Percentiles rank a stretch among this genome's conserved stretches.
Evolutionary conservation across 1,140 invertebrate genomes (phyloP).

Genomic region (Teleopsis dalmanni): DNA sequence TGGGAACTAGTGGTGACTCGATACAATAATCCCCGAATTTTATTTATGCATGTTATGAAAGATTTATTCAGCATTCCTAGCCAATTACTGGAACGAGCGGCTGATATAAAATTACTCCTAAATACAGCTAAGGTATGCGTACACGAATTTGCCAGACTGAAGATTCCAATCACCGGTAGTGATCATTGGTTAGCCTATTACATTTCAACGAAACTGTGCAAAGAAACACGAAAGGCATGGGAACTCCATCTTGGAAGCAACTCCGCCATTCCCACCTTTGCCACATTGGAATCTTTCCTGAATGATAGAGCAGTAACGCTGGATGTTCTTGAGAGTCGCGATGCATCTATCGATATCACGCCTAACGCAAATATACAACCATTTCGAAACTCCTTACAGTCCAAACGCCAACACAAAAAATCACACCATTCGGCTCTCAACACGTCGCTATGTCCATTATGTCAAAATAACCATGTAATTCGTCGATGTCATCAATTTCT

Average conservation of each 20-base stretch:
- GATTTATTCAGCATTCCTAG: neutral
- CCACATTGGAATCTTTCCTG: neutral
- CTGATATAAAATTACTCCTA: neutral
- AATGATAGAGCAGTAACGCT: neutral
- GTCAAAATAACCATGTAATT: neutral
- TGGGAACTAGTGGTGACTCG: too few relatives aligned
- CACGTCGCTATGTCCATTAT: neutral
- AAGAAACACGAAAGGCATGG: neutral
- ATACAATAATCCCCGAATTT: neutral
- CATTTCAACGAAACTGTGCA: neutral
- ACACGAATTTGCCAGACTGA: neutral
- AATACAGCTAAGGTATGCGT: neutral
- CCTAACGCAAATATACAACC: neutral
- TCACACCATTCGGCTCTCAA: neutral
- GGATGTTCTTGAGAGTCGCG: neutral
- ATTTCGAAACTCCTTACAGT: neutral
- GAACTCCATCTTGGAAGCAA: conserved; percentile 1
- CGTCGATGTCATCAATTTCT: neutral
- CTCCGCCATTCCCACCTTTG: neutral
- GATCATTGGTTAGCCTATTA: conserved; percentile 2
- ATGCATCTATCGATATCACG: neutral
- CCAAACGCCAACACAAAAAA: neutral
- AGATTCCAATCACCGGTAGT: neutral
- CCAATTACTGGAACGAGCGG: neutral
- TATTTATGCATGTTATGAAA: conserved; percentile 2